phyloP scores from a whole-genome alignment of 2,888 invertebrate species.

The Drosophila pseudotakahashii region DNA sequence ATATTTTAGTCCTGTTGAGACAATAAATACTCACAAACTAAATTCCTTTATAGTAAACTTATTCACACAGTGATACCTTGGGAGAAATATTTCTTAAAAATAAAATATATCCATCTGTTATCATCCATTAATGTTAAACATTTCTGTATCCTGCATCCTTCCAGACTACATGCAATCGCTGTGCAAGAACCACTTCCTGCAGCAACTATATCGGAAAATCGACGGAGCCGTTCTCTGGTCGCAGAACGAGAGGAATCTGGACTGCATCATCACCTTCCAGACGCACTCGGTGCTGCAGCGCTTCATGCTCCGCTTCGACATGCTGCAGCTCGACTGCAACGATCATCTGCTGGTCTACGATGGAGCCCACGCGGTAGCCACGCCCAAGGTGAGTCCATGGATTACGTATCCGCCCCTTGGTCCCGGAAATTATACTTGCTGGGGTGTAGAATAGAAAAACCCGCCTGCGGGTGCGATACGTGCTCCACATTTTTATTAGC shows the following conservation, averaged over 20 bases:
- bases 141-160: background rate
- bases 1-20: no score
- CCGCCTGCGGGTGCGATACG: constrained; percentile 19
- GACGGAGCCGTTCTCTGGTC: constrained; percentile 96
- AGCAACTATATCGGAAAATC: constrained; percentile 94
- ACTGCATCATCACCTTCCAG: constrained; percentile 97
- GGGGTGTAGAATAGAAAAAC: background rate
- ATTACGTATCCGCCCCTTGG: background rate
- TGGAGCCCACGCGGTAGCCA: constrained; percentile 94
- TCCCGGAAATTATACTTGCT: constrained; percentile 8
- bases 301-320: constrained; percentile 97
- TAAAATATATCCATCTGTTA: no score
- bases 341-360: constrained; percentile 97
- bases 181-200: constrained; percentile 95
- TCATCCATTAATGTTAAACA: no score
- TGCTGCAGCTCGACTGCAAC: constrained; percentile 96
- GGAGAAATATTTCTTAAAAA: no score
- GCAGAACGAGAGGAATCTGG: constrained; percentile 94
- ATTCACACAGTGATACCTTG: no score
- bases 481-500: constrained; percentile 42
- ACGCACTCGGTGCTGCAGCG: constrained; percentile 97
- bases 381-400: constrained; percentile 90
- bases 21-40: background rate
- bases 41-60: background rate
- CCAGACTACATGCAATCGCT: constrained; percentile 95